Conservation (phyloP, 2,888 invertebrate species). For the Protodeltote pygarga region DNA sequence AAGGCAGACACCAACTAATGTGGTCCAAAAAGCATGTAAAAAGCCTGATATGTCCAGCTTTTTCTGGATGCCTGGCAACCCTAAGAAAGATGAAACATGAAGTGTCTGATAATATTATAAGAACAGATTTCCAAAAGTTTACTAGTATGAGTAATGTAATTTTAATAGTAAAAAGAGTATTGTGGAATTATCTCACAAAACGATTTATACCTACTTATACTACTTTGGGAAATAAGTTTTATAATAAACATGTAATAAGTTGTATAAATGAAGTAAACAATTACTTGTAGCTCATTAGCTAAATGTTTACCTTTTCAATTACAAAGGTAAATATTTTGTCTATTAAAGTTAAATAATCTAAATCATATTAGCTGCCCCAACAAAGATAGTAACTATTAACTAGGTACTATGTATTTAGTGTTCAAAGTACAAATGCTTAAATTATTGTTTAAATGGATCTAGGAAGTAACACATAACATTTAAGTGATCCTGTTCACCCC, state of each 20-base stretch:
- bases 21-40: too few relatives aligned
- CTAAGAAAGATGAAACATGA: too few relatives aligned
- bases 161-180: too few relatives aligned
- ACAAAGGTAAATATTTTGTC: neutral
- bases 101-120: too few relatives aligned
- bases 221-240: neutral
- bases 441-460: slow-evolving; percentile 14
- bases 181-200: too few relatives aligned
- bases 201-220: too few relatives aligned
- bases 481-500: too few relatives aligned
- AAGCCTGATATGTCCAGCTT: too few relatives aligned
- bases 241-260: too few relatives aligned
- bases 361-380: neutral
- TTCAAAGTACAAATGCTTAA: slow-evolving; percentile 7
- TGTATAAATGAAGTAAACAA: slow-evolving; percentile 1
- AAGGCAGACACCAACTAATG: too few relatives aligned
- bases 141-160: too few relatives aligned
- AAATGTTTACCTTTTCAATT: neutral
- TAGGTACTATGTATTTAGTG: slow-evolving; percentile 13
- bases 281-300: slow-evolving; percentile 18
- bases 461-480: slow-evolving; percentile 7
- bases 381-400: slow-evolving; percentile 3
- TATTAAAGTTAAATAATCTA: neutral
- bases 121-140: slow-evolving; percentile 4
- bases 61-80: too few relatives aligned